phyloP scores from a whole-genome alignment of 1,140 invertebrate genomes.

The Ylistrum balloti region DNA sequence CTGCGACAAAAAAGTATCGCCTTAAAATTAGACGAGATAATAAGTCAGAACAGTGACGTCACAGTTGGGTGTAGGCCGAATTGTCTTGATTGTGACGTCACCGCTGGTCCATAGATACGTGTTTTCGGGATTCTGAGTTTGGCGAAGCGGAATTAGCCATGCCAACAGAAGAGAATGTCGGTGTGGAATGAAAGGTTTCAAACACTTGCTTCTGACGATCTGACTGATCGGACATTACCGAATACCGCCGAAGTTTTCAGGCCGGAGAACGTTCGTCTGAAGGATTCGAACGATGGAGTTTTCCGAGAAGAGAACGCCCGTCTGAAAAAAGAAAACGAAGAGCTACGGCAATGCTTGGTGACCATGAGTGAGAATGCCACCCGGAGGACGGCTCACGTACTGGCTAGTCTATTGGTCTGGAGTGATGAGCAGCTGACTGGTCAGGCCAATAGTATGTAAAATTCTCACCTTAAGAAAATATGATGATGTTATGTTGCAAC shows the following conservation, averaged over 20 bases:
- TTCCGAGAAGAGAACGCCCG: neutral
- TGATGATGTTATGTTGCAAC: too few species aligned
- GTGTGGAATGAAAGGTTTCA: slow-evolving; percentile 31
- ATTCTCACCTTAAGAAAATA: too few species aligned
- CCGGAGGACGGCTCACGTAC: neutral
- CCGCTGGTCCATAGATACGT: neutral
- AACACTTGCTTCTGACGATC: neutral
- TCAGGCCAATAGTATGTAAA: neutral
- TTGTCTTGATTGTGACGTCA: neutral
- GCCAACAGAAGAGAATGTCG: neutral
- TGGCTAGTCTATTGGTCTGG: neutral
- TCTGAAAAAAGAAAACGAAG: neutral
- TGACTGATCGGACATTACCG: neutral
- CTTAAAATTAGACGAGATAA: neutral
- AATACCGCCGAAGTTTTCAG: neutral
- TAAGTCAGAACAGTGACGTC: neutral
- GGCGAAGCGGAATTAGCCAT: neutral
- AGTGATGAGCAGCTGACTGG: neutral
- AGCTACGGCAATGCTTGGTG: neutral
- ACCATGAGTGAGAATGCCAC: slow-evolving; percentile 4
- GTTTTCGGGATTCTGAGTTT: neutral
- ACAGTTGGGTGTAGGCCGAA: neutral
- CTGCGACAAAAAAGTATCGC: too few species aligned
- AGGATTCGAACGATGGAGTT: neutral
- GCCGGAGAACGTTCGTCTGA: neutral